Percentiles rank a stretch among this genome's conserved stretches.
Conservation (phyloP, 2,888 invertebrate species). For the Antheraea assamensis region DNA sequence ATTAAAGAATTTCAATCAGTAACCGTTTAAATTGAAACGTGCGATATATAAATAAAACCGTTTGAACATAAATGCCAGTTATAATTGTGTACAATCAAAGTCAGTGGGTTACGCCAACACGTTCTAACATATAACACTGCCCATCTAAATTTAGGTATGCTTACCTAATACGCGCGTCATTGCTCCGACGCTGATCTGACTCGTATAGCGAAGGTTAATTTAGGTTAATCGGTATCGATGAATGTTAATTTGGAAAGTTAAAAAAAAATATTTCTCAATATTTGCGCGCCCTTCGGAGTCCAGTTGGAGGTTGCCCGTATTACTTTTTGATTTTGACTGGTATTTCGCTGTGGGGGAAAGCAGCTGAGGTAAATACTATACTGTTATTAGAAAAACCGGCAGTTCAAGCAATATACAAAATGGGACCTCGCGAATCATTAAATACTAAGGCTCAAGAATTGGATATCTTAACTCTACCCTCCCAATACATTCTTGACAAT, state of each 20-base stretch:
- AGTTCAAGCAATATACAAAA: no score
- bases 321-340: no score
- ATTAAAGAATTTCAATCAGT: background rate
- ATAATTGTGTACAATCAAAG: conserved; percentile 6
- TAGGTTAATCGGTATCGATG: background rate
- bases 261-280: background rate
- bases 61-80: background rate
- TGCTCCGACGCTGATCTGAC: background rate
- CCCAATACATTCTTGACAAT: no score
- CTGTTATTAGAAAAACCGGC: no score
- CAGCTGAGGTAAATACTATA: no score
- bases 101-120: conserved; percentile 7
- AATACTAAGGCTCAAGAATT: no score
- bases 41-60: conserved; percentile 8
- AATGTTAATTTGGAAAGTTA: background rate
- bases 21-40: conserved; percentile 4
- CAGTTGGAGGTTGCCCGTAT: no score
- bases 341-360: no score
- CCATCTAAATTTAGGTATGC: conserved; percentile 3
- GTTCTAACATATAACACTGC: background rate
- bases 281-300: no score
- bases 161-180: conserved; percentile 3
- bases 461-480: no score
- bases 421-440: no score
- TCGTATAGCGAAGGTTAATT: background rate